Evolutionary conservation across 2,888 invertebrate genomes (phyloP).

Genomic region (Ypsolopha sequella): DNA sequence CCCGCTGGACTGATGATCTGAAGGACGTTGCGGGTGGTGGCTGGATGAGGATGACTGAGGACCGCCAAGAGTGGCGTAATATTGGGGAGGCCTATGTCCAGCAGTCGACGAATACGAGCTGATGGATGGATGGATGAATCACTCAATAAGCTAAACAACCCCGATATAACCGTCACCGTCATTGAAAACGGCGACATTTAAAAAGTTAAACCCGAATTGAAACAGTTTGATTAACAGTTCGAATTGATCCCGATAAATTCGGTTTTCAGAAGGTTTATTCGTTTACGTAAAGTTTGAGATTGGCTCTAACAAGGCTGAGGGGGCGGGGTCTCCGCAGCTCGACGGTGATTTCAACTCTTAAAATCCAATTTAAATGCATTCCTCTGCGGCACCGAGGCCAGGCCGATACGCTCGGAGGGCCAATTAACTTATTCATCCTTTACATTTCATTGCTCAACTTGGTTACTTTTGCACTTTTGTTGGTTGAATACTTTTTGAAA

Average conservation of each 20-base stretch:
- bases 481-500: no score
- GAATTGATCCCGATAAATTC: conserved; percentile 56
- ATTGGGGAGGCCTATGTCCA: no score
- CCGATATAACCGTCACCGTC: neutral
- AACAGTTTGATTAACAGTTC: conserved; percentile 13
- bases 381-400: conserved; percentile 66
- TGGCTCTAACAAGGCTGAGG: conserved; percentile 65
- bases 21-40: no score
- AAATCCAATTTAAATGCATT: conserved; percentile 72
- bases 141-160: no score
- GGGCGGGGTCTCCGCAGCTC: conserved; percentile 36
- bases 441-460: conserved; percentile 67
- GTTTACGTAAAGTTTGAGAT: conserved; percentile 69
- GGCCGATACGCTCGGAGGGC: conserved; percentile 63
- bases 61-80: no score
- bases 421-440: conserved; percentile 71
- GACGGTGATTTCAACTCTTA: conserved; percentile 69
- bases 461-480: conserved; percentile 31
- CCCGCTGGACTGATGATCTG: no score
- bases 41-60: no score
- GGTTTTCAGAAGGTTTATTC: conserved; percentile 56
- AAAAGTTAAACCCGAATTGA: conserved; percentile 6
- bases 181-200: neutral
- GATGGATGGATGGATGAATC: no score
- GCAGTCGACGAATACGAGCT: no score